These are phyloP conservation scores for Aurelia aurita DNA, from an alignment of 30 jellyfish, hydroid and myxozoan species.

Conservation along the genomic window DNA sequence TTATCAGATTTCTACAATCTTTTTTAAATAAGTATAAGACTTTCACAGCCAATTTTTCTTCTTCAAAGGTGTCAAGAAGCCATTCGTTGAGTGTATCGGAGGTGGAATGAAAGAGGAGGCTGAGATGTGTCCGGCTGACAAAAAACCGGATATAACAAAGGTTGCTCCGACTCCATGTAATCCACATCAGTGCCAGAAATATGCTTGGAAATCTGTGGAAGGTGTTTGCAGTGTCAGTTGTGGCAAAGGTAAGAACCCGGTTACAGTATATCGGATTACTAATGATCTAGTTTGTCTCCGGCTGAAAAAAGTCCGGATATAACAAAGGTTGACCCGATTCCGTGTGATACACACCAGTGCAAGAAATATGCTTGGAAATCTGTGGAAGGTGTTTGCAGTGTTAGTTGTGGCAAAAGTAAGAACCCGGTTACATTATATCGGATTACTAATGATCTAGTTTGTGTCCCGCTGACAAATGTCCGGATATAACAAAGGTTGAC, in stretches of 20 bases:
- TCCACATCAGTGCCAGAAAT: conserved; percentile 54
- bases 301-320: background rate
- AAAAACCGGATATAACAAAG: conserved; percentile 52
- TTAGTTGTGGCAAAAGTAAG: conserved; percentile 71
- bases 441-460: background rate
- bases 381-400: conserved; percentile 70
- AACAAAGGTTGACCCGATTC: conserved; percentile 1
- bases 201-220: conserved; percentile 57
- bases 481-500: background rate
- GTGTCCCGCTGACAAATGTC: conserved; percentile 46
- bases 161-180: conserved; percentile 62
- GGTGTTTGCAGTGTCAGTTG: conserved; percentile 83
- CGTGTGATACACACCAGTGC: conserved; percentile 71
- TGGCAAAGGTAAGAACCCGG: conserved; percentile 44
- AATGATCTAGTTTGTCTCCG: conserved; percentile 37
- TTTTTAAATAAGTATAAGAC: too few species aligned
- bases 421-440: background rate
- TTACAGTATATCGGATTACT: too few species aligned
- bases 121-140: conserved; percentile 60
- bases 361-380: conserved; percentile 60
- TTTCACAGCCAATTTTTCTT: background rate
- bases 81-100: conserved; percentile 28
- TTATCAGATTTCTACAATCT: too few species aligned
- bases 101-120: conserved; percentile 22
- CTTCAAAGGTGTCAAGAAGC: conserved; percentile 28